A percentile compares a stretch with the other conserved stretches of the same genome.
phyloP scores from a whole-genome alignment of 2,888 invertebrate species.

The Thera britannica region DNA sequence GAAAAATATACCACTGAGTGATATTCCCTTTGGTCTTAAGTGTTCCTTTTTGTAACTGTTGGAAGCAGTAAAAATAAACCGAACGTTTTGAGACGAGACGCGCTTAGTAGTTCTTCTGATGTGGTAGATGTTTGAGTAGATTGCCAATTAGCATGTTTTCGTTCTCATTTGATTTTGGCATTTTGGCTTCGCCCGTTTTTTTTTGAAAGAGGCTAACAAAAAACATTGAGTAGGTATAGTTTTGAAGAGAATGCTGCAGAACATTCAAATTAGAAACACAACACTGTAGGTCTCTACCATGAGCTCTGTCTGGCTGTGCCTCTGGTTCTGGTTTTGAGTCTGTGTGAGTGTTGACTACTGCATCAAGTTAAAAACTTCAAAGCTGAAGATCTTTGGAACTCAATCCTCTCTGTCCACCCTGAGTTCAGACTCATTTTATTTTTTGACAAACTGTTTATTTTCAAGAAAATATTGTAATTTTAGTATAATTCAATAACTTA shows the following conservation, averaged over 20 bases:
- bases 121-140: neutral
- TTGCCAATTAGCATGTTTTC: neutral
- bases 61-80: slow-evolving; percentile 36
- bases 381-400: no score
- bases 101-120: neutral
- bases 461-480: neutral
- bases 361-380: no score
- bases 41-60: slow-evolving; percentile 46
- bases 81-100: slow-evolving; percentile 26
- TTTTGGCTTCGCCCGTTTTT: neutral
- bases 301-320: no score
- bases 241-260: no score
- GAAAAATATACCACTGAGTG: slow-evolving; percentile 72
- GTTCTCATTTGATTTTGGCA: neutral
- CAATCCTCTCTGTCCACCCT: no score
- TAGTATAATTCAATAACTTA: neutral
- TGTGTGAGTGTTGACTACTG: no score
- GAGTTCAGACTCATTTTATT: no score
- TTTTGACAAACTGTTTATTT: neutral
- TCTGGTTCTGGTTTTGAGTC: no score
- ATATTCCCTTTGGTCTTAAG: slow-evolving; percentile 63
- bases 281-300: no score
- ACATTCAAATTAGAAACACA: no score
- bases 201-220: no score
- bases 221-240: no score